phyloP scores from a whole-genome alignment of 2,888 invertebrate genomes.

The Cynaeus angustus region DNA sequence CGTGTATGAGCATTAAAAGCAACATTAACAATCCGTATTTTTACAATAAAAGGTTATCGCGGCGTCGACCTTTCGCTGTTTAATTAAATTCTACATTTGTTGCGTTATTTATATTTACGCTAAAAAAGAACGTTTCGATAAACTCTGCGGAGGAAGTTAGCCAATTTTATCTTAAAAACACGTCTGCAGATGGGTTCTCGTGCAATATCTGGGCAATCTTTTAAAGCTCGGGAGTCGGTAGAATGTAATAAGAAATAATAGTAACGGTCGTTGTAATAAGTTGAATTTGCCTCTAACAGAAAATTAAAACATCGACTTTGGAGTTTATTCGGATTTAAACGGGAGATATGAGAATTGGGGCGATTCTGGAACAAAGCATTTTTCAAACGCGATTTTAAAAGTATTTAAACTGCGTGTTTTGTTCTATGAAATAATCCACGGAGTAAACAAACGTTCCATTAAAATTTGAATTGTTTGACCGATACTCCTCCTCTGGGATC shows the following conservation, averaged over 20 bases:
- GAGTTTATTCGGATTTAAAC: slow-evolving; percentile 2
- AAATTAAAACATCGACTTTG: slow-evolving; percentile 11
- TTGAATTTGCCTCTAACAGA: slow-evolving; percentile 6
- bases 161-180: slow-evolving; percentile 41
- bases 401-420: too few relatives aligned
- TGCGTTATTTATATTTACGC: slow-evolving; percentile 32
- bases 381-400: neutral
- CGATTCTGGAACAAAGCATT: neutral
- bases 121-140: slow-evolving; percentile 32
- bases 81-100: slow-evolving; percentile 40
- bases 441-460: too few relatives aligned
- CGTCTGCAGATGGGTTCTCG: slow-evolving; percentile 33
- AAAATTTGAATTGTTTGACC: too few relatives aligned
- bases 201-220: slow-evolving; percentile 26
- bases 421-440: too few relatives aligned
- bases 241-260: slow-evolving; percentile 16
- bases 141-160: slow-evolving; percentile 21
- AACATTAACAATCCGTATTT: slow-evolving; percentile 27
- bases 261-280: slow-evolving; percentile 2
- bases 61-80: slow-evolving; percentile 22
- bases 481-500: too few relatives aligned
- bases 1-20: slow-evolving; percentile 29
- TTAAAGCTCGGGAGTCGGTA: slow-evolving; percentile 21
- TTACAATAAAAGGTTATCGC: slow-evolving; percentile 34
- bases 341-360: neutral